Evolutionary conservation across 2,888 invertebrate genomes (phyloP).

Genomic region (Protula sp.): DNA sequence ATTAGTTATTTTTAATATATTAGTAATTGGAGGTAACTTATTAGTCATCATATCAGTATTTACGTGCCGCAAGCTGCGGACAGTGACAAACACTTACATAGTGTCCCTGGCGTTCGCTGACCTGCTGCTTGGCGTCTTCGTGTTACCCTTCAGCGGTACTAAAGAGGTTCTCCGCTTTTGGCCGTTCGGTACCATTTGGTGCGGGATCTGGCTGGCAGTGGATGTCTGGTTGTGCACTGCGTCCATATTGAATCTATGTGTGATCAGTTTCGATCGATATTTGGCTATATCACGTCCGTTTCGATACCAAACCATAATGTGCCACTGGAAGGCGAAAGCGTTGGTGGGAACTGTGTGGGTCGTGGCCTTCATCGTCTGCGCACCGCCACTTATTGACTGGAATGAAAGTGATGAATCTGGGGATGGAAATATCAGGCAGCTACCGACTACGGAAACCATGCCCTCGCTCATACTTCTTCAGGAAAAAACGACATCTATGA

Average conservation of each 20-base stretch:
- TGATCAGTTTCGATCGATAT: slow-evolving; percentile 83
- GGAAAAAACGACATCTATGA: too few relatives aligned
- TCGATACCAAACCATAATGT: slow-evolving; percentile 83
- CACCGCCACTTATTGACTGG: slow-evolving; percentile 93
- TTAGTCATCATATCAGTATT: slow-evolving; percentile 89
- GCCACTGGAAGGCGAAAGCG: slow-evolving; percentile 75
- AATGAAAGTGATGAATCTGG: slow-evolving; percentile 54
- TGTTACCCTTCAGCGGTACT: slow-evolving; percentile 91
- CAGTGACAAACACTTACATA: slow-evolving; percentile 94
- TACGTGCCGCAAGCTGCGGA: slow-evolving; percentile 77
- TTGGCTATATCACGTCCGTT: slow-evolving; percentile 95
- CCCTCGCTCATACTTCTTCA: background rate
- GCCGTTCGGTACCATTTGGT: slow-evolving; percentile 95
- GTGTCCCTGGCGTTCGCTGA: slow-evolving; percentile 94
- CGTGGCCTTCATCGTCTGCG: slow-evolving; percentile 90
- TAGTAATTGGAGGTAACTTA: slow-evolving; percentile 86
- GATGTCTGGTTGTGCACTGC: slow-evolving; percentile 99
- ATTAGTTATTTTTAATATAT: slow-evolving; percentile 67
- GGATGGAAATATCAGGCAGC: background rate
- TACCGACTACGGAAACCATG: background rate
- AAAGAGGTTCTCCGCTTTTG: slow-evolving; percentile 68
- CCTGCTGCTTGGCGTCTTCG: slow-evolving; percentile 88
- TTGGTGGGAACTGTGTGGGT: slow-evolving; percentile 92
- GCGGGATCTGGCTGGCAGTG: slow-evolving; percentile 91
- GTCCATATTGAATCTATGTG: slow-evolving; percentile 91